phyloP scores from a whole-genome alignment of 1,140 invertebrate genomes.

The Drosophila kurseongensis region DNA sequence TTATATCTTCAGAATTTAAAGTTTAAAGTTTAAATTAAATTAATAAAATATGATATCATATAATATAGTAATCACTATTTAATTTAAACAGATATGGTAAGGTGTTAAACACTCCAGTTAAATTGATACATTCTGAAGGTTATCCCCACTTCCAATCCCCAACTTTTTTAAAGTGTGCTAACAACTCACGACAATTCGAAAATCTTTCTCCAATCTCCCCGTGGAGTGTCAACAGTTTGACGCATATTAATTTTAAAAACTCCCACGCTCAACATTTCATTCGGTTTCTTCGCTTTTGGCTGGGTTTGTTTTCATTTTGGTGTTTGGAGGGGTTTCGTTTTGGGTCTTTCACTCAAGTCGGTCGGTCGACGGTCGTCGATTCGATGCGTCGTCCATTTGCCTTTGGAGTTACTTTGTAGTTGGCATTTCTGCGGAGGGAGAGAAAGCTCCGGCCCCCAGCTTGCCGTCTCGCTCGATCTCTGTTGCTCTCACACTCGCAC shows the following conservation, averaged over 20 bases:
- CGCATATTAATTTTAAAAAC: conserved; percentile 80
- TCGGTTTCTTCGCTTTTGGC: conserved; percentile 25
- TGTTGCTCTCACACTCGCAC: conserved; percentile 17
- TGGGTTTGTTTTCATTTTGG: conserved; percentile 51
- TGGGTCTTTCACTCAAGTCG: conserved; percentile 42
- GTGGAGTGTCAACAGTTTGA: conserved; percentile 68
- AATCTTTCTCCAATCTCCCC: conserved; percentile 14
- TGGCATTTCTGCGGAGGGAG: conserved; percentile 60
- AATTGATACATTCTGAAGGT: no score
- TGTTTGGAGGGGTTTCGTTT: conserved; percentile 49
- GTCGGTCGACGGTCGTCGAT: conserved; percentile 24
- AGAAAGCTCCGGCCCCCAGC: conserved; percentile 62
- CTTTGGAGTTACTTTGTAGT: conserved; percentile 47
- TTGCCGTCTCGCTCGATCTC: conserved; percentile 18
- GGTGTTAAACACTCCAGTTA: no score
- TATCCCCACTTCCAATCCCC: neutral
- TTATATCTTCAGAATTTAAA: no score
- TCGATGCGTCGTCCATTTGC: conserved; percentile 66
- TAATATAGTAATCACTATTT: no score
- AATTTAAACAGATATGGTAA: no score
- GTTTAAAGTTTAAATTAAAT: no score
- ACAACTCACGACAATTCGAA: conserved; percentile 3
- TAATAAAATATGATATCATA: no score
- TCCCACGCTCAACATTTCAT: conserved; percentile 78
- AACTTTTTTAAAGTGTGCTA: conserved; percentile 18